Base-by-base conservation (phyloP, 2,888 invertebrate genomes). In the Choreutis nemorana region DNA sequence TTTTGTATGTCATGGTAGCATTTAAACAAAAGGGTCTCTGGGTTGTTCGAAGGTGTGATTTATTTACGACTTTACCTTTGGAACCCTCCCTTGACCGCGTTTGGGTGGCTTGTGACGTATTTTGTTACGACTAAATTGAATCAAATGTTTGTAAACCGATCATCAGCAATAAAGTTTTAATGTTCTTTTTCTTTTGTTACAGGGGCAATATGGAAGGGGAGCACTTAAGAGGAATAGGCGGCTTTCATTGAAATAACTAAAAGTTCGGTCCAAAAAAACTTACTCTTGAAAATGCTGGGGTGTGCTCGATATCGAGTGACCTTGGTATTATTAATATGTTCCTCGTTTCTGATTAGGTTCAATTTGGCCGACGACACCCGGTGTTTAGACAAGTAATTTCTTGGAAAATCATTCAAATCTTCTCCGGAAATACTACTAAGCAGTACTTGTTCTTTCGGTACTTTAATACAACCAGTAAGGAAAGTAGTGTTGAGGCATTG, bases 261-360 rank as follows among this genome's bases (percentile, higher is more conserved):
- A n/a, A n/a, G n/a, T n/a, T n/a, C 44, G 50, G 58, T 48, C 45
- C n/a, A 51, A 61, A 59, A 52, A 55, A 62, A 61, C 56, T n/a
- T n/a, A n/a, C n/a, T n/a, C n/a, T n/a, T n/a, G 57, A 77, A 77
- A 61, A 78, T 78, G 77, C 75, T 77, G 77, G 75, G 77, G 77
- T 66, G 67, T 66, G 71, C 63, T 73, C 60, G 56, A 24, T 57
- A 48, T 39, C 64, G 67, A 68, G 62, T 71, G 45, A 55, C 67
- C 67, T 71, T 65, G 55, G 59, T 55, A 48, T 60, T n/a, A n/a
- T n/a, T n/a, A n/a, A n/a, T n/a, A n/a, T n/a, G n/a, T n/a, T n/a
- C n/a, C n/a, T 61, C 40, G 48, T 47, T 40, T 53, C 50, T 45
- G 50, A 55, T 61, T 48, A 56, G 52, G 52, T 66, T 64, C 43